phyloP scores from a whole-genome alignment of 2,888 invertebrate genomes.

The Drosophila subquinaria region DNA sequence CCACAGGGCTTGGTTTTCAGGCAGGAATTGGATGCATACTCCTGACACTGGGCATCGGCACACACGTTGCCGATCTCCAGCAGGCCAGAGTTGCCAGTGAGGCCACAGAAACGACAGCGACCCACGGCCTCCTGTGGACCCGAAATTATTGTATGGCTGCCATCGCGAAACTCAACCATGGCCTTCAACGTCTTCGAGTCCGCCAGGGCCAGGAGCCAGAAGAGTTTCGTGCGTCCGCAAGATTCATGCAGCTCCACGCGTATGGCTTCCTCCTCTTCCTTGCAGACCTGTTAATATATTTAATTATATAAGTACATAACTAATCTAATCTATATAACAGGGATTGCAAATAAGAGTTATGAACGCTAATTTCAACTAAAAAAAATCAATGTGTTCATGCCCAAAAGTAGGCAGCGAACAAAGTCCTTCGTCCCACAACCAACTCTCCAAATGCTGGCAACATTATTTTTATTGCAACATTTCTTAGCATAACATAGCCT shows the following conservation, averaged over 20 bases:
- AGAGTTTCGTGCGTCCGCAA: conserved; percentile 97
- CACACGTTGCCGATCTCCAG: conserved; percentile 97
- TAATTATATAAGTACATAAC: neutral
- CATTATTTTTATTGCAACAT: no score
- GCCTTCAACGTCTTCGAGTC: conserved; percentile 97
- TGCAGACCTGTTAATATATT: conserved; percentile 87
- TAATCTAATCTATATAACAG: no score
- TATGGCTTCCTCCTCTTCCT: conserved; percentile 98
- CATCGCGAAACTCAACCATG: conserved; percentile 95
- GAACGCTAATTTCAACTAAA: no score
- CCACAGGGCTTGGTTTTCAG: conserved; percentile 93
- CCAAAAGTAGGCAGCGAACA: no score
- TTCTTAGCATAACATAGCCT: no score
- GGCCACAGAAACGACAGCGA: conserved; percentile 96
- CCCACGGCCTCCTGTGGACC: conserved; percentile 87
- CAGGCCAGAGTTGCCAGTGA: conserved; percentile 92
- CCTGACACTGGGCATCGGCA: conserved; percentile 97
- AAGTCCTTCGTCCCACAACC: no score
- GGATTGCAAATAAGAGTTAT: no score
- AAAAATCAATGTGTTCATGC: no score
- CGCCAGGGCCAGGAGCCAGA: conserved; percentile 96
- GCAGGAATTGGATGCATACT: conserved; percentile 89
- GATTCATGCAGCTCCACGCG: conserved; percentile 98
- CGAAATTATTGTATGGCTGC: conserved; percentile 86
- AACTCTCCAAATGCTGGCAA: no score